Conservation (phyloP, 2,113 vertebrate genomes). For the Syngnathus floridae region DNA sequence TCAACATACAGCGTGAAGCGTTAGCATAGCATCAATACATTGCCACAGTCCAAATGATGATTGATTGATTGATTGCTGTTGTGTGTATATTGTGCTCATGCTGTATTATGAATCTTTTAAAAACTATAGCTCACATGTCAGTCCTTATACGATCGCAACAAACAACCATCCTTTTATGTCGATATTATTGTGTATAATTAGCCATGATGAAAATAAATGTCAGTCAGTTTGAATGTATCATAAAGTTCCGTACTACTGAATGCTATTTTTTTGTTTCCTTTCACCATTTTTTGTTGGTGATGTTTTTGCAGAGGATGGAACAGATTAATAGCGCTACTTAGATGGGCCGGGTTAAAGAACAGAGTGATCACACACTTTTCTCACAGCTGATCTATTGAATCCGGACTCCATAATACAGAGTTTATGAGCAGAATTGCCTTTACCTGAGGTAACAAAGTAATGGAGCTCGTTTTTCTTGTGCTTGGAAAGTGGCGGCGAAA, state of each 20-base stretch:
- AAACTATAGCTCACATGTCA: too few species aligned
- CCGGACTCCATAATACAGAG: neutral
- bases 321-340: neutral
- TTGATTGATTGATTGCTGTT: neutral
- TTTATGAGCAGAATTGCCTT: neutral
- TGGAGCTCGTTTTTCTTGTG: constrained; percentile 12
- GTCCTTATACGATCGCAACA: too few species aligned
- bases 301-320: neutral
- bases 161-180: too few species aligned
- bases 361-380: neutral
- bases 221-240: neutral
- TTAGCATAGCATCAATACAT: neutral
- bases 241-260: neutral
- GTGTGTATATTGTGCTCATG: neutral
- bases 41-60: neutral
- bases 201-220: too few species aligned
- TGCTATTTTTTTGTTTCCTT: neutral
- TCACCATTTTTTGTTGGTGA: neutral
- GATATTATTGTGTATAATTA: too few species aligned
- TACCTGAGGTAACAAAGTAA: neutral
- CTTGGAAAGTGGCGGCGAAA: constrained; percentile 13
- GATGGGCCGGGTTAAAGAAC: neutral
- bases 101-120: too few species aligned
- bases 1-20: neutral
- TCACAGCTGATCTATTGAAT: neutral